A percentile compares a stretch with the other conserved stretches of the same genome.
These are phyloP conservation scores for Drosophila conformis DNA, from an alignment of 2,888 invertebrate genomes.

Conservation along the genomic window DNA sequence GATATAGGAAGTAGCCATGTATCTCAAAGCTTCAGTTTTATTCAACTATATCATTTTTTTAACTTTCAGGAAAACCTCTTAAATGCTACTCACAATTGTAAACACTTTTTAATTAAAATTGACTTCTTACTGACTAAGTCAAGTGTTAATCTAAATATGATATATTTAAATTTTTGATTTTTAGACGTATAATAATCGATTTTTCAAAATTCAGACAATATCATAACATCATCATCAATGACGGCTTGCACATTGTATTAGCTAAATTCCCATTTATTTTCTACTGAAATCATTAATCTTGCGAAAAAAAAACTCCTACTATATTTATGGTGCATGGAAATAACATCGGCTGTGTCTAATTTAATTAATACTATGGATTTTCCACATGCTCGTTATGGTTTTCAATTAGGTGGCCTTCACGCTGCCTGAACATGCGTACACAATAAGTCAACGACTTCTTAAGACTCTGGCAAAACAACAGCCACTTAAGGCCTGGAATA, in stretches of 20 bases:
- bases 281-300: slow-evolving; percentile 17
- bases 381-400: slow-evolving; percentile 38
- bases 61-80: neutral
- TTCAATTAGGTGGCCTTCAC: slow-evolving; percentile 41
- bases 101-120: neutral
- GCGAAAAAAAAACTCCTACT: neutral
- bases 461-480: slow-evolving; percentile 4
- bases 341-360: slow-evolving; percentile 25
- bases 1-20: neutral
- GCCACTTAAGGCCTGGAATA: slow-evolving; percentile 22
- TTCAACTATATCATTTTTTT: neutral
- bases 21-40: neutral
- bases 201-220: neutral
- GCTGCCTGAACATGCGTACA: slow-evolving; percentile 19
- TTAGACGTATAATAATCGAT: neutral
- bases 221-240: neutral
- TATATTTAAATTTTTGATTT: neutral
- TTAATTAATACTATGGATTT: slow-evolving; percentile 37
- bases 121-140: neutral
- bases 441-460: slow-evolving; percentile 38
- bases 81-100: neutral
- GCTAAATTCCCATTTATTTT: neutral
- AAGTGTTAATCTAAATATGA: neutral
- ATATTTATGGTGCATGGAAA: neutral
- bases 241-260: neutral